These are phyloP conservation scores for Andrena bucephala DNA, from an alignment of 2,888 invertebrate species.

Conservation along the genomic window DNA sequence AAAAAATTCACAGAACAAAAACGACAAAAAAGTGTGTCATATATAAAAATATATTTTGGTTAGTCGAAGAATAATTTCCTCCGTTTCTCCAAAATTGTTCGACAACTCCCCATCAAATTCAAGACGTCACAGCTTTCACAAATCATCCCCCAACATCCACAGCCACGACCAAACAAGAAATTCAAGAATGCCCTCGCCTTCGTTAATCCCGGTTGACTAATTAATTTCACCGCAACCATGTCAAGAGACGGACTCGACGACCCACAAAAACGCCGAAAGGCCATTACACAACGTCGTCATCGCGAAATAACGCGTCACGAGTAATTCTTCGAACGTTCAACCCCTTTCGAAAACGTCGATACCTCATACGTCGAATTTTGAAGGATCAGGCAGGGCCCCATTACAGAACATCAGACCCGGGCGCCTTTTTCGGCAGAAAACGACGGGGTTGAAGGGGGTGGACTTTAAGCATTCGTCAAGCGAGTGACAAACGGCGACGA, in stretches of 20 bases:
- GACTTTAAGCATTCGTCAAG: neutral
- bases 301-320: neutral
- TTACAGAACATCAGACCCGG: too few relatives aligned
- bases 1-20: neutral
- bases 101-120: neutral
- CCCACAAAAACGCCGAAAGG: constrained; percentile 1
- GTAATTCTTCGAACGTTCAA: constrained; percentile 1
- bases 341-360: neutral
- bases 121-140: constrained; percentile 13
- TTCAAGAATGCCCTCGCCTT: constrained; percentile 42
- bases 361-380: neutral
- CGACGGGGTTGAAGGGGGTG: neutral
- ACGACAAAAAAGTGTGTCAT: too few relatives aligned
- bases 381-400: neutral
- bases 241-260: constrained; percentile 48
- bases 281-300: neutral
- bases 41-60: too few relatives aligned
- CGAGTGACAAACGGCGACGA: neutral
- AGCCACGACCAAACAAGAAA: constrained; percentile 17
- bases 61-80: neutral
- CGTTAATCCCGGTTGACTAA: constrained; percentile 55
- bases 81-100: neutral
- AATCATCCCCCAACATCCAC: neutral
- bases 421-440: too few relatives aligned
- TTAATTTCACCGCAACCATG: constrained; percentile 54